Evolutionary conservation across 2,797 vertebrate species (phyloP).

Genomic region (Sebastes hubbsi): DNA sequence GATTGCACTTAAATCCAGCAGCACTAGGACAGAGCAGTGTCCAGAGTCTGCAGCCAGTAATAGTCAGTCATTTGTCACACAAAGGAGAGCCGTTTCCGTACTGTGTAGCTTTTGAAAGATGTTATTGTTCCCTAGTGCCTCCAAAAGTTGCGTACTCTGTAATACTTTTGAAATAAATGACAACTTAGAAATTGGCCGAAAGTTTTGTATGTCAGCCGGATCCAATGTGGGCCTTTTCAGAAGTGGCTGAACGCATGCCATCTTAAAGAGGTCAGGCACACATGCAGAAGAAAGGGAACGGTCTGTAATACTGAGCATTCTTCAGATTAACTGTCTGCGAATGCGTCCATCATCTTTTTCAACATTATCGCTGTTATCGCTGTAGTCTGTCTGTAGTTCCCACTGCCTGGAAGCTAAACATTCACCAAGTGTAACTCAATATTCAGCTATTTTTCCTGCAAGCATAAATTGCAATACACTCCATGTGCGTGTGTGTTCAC

Average conservation of each 20-base stretch:
- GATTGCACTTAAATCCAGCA: background rate
- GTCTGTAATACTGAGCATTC: background rate
- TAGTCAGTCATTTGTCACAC: no score
- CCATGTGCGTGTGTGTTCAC: background rate
- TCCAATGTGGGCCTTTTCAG: background rate
- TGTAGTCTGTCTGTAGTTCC: background rate
- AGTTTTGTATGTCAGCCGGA: background rate
- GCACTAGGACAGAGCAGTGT: background rate
- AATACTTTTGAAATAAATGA: background rate
- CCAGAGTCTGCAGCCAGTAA: background rate
- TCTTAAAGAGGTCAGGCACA: background rate
- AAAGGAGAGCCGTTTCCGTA: background rate
- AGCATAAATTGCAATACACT: background rate
- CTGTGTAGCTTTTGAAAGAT: background rate
- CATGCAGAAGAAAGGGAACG: background rate
- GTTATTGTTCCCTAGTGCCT: background rate
- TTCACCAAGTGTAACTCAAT: conserved; percentile 9
- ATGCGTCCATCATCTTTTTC: background rate
- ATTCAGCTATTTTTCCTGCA: conserved; percentile 4
- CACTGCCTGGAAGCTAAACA: background rate
- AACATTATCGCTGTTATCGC: background rate
- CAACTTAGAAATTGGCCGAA: background rate
- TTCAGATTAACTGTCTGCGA: background rate
- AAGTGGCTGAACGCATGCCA: background rate
- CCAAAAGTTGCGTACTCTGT: background rate